Evolutionary conservation across 2,113 vertebrate species (phyloP).

Genomic region (Channa maculata): DNA sequence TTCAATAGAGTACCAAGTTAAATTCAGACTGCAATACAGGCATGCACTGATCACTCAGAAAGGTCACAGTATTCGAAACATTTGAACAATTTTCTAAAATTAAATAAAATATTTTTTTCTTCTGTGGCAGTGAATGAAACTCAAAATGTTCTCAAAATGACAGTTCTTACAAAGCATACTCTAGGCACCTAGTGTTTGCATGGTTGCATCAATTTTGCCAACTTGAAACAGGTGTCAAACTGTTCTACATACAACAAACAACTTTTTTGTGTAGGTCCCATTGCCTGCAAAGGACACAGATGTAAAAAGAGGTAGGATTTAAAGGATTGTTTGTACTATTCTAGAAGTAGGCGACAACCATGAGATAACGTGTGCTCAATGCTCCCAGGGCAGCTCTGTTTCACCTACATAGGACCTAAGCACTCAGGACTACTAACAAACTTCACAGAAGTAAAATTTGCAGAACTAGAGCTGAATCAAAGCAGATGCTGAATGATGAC

Average conservation of each 20-base stretch:
- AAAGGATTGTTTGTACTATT: conserved; percentile 41
- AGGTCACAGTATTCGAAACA: conserved; percentile 49
- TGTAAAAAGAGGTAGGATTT: conserved; percentile 80
- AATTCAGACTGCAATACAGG: conserved; percentile 21
- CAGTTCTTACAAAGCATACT: conserved; percentile 20
- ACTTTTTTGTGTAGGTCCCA: conserved; percentile 54
- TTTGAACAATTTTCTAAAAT: conserved; percentile 32
- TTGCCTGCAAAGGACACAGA: conserved; percentile 78
- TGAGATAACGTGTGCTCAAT: not conserved
- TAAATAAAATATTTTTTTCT: not conserved
- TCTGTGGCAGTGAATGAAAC: conserved; percentile 17
- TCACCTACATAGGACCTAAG: conserved; percentile 18
- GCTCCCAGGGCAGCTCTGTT: conserved; percentile 24
- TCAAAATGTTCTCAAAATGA: conserved; percentile 12
- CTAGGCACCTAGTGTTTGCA: conserved; percentile 10
- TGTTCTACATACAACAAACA: conserved; percentile 21
- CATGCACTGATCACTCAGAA: conserved; percentile 30
- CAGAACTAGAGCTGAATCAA: conserved; percentile 27
- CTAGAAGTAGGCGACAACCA: conserved; percentile 8
- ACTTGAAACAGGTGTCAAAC: conserved; percentile 19
- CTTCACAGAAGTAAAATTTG: conserved; percentile 22
- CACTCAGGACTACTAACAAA: conserved; percentile 5
- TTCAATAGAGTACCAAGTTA: conserved; percentile 61
- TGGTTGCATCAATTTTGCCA: conserved; percentile 14
- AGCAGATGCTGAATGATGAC: conserved; percentile 14